Percentiles rank a stretch among this genome's conserved stretches.
These are phyloP conservation scores for Merops nubicus DNA, from an alignment of 2,113 vertebrate genomes.

Conservation along the genomic window DNA sequence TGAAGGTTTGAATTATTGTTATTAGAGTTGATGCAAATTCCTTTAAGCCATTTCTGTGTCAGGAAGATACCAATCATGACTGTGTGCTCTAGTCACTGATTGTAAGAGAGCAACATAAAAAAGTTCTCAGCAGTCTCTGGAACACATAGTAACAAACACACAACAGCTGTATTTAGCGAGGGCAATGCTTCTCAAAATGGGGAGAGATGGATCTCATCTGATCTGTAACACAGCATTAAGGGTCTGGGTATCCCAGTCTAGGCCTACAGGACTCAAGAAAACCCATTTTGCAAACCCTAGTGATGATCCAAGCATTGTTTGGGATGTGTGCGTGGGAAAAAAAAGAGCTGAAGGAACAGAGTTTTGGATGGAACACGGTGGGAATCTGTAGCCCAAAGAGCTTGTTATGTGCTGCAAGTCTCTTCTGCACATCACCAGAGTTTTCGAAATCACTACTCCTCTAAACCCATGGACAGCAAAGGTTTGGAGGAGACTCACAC, in stretches of 20 bases:
- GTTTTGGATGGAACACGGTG: background rate
- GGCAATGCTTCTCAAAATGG: background rate
- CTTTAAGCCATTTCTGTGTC: slow-evolving; percentile 11
- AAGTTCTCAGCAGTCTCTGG: background rate
- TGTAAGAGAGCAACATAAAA: background rate
- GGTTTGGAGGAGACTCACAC: background rate
- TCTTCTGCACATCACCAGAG: background rate
- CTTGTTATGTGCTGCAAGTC: background rate
- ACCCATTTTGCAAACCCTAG: background rate
- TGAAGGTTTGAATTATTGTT: slow-evolving; percentile 22
- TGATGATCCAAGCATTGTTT: background rate
- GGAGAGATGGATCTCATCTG: background rate
- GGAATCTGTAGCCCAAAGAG: background rate
- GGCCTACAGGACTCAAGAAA: background rate
- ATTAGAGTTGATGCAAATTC: background rate
- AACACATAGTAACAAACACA: background rate
- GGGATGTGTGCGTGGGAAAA: rapidly evolving
- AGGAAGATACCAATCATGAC: background rate
- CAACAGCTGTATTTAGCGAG: background rate
- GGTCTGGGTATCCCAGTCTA: background rate
- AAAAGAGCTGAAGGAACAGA: background rate
- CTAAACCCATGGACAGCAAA: background rate
- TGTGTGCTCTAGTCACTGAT: background rate
- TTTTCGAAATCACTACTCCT: background rate
- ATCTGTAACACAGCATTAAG: background rate